Evolutionary conservation across 2,797 vertebrate genomes (phyloP).

Genomic region (Halcyon smyrnensis): DNA sequence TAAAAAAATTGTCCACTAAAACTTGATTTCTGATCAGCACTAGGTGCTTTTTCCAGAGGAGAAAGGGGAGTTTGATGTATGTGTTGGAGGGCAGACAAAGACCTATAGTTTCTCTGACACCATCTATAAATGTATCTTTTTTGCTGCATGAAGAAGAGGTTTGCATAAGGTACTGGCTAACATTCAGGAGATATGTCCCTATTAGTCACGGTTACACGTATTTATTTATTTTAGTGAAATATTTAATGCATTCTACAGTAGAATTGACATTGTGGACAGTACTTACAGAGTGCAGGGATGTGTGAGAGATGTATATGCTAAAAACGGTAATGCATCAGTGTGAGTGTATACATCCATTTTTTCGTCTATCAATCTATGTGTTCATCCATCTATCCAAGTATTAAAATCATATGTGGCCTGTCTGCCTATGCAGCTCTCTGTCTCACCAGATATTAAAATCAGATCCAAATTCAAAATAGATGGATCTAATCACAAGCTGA

Average conservation of each 20-base stretch:
- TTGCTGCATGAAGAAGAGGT: slow-evolving; percentile 8
- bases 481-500: not conserved
- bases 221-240: slow-evolving; percentile 65
- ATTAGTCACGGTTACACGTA: slow-evolving; percentile 10
- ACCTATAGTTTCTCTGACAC: not conserved
- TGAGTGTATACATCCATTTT: slow-evolving; percentile 11
- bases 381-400: slow-evolving; percentile 47
- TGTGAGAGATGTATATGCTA: not conserved
- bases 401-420: slow-evolving; percentile 56
- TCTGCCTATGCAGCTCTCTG: slow-evolving; percentile 26
- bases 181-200: not conserved
- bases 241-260: not conserved
- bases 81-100: not conserved
- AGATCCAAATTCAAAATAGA: slow-evolving; percentile 8
- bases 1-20: not conserved
- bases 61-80: not conserved
- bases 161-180: slow-evolving; percentile 3
- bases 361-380: slow-evolving; percentile 30
- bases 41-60: not conserved
- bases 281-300: slow-evolving; percentile 15
- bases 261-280: slow-evolving; percentile 29
- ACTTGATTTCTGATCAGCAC: not conserved
- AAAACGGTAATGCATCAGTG: slow-evolving; percentile 2
- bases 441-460: slow-evolving; percentile 46
- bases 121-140: slow-evolving; percentile 21